Conservation (phyloP, 2,888 invertebrate genomes). For the Rhaphigaster nebulosa region DNA sequence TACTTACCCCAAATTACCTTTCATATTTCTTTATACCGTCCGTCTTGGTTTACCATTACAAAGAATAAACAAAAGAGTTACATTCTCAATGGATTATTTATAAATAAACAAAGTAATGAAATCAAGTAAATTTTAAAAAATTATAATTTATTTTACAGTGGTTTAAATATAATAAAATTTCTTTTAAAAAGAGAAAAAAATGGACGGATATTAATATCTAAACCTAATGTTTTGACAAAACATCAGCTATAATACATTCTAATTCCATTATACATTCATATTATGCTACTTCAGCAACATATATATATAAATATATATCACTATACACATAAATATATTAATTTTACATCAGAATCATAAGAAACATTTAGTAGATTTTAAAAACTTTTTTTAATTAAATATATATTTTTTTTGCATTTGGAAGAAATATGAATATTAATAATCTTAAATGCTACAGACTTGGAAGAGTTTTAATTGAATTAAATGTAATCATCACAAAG, state of each 20-base stretch:
- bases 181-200: conserved; percentile 34
- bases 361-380: background rate
- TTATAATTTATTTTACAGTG: conserved; percentile 42
- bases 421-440: conserved; percentile 1
- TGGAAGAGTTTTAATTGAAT: conserved; percentile 19
- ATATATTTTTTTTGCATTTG: background rate
- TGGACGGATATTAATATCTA: conserved; percentile 46
- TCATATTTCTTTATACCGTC: too few relatives aligned
- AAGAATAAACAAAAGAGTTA: too few relatives aligned
- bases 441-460: background rate
- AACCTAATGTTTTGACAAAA: conserved; percentile 34
- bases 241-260: conserved; percentile 2
- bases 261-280: conserved; percentile 22
- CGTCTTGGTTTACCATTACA: too few relatives aligned
- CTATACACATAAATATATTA: conserved; percentile 6
- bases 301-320: conserved; percentile 21
- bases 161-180: conserved; percentile 43
- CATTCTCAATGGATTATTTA: too few relatives aligned
- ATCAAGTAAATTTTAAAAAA: background rate
- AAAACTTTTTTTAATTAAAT: conserved; percentile 4
- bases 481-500: background rate
- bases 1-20: too few relatives aligned
- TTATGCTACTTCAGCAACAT: conserved; percentile 43
- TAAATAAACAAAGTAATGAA: background rate
- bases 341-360: conserved; percentile 28